Base-by-base conservation (phyloP, 2,888 invertebrate species). In the Argynnis bischoffii region DNA sequence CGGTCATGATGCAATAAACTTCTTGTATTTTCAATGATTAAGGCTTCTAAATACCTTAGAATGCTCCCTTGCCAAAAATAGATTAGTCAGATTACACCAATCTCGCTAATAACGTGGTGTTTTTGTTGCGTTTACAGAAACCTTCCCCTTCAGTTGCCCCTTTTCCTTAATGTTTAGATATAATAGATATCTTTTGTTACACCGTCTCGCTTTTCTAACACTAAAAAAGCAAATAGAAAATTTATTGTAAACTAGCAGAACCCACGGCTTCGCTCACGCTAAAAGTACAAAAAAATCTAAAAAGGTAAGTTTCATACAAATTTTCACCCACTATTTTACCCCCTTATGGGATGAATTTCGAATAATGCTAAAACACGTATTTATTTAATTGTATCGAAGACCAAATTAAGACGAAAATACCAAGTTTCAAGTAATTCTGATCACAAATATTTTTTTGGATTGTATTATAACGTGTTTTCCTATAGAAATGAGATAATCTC, bases 41-140 rank as follows among this genome's bases (percentile, higher is more conserved):
- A 88, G 84, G 87, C 85, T 82, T 81, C 77, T 83, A 83, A 81
- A 82, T 79, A 77, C 74, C 74, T 76, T 79, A 71, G 76, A 78
- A 79, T 80, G 78, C 75, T 84, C 90, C 89, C 88, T 86, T 83
- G 84, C 83, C 87, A 85, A 89, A 91, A 92, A 90, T 89, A 91
- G 92, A 92, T 92, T 92, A 92, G 91, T 90, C 92, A 92, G 92
- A 92, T 92, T 92, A 92, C 92, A 90, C 87, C 90, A 92, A 92
- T 92, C 92, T 90, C 91, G 92, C 88, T 92, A 92, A 92, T 92
- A 91, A 90, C 92, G 87, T 84, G 87, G 87, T 91, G 92, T 92
- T 92, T 92, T 92, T 92, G 90, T 91, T 90, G 86, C 90, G 90
- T 90, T 91, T 89, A 91, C 89, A 76, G 85, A 87, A 85, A 81